phyloP scores from a whole-genome alignment of 2,888 invertebrate genomes.

The Synanthedon vespiformis region DNA sequence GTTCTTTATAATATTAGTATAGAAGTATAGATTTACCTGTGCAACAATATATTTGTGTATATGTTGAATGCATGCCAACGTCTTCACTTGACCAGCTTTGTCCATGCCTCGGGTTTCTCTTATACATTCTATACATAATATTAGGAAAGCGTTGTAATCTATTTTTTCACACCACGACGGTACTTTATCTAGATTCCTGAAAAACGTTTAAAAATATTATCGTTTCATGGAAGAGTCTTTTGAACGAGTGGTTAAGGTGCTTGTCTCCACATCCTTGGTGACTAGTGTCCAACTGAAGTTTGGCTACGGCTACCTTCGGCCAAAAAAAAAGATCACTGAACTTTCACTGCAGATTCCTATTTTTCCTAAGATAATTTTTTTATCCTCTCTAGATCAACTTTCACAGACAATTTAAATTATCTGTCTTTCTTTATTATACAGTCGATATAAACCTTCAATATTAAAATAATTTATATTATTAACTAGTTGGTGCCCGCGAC shows the following conservation, averaged over 20 bases:
- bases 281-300: neutral
- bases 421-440: too few species aligned
- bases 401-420: too few species aligned
- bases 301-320: too few species aligned
- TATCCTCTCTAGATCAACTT: too few species aligned
- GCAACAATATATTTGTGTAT: slow-evolving; percentile 33
- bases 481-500: too few species aligned
- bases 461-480: too few species aligned
- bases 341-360: too few species aligned
- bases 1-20: too few species aligned
- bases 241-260: neutral
- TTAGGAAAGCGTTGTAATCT: slow-evolving; percentile 30
- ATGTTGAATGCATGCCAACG: slow-evolving; percentile 44
- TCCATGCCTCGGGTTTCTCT: slow-evolving; percentile 29
- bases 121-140: slow-evolving; percentile 38
- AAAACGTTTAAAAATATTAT: neutral
- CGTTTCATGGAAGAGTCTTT: neutral
- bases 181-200: neutral
- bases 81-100: slow-evolving; percentile 31
- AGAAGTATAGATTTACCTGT: too few species aligned
- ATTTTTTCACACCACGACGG: slow-evolving; percentile 24
- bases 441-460: too few species aligned
- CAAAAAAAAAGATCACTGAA: too few species aligned
- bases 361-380: too few species aligned
- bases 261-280: neutral